Evolutionary conservation across 2,888 invertebrate genomes (phyloP), one percentile per base, ranked within the genome.

Genomic region (Lasioglossum zephyrum): DNA sequence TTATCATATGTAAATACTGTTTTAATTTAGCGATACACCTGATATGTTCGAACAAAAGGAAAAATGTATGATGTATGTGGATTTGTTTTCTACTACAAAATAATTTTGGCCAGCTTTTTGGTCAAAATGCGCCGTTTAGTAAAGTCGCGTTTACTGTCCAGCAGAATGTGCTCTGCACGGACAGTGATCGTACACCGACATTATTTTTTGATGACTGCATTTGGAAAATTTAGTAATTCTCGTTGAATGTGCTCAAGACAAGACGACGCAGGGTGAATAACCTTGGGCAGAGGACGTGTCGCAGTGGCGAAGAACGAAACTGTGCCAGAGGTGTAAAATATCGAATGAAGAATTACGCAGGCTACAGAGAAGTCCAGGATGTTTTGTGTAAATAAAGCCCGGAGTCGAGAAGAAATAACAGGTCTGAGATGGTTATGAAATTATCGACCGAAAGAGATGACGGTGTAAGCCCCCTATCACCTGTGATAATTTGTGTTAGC

Each of bases 401-500:
- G 31, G 31, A 2, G 47, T 11, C 22, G 53, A 11, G 77, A 73
- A 72, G 49, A 86, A 87, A 89, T 81, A 86, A 39, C 16, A 49
- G n/a, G 26, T 73, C 13, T 31, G 49, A 2, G 44, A 60, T 26
- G 77, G 81, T 89, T 89, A 91, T 86, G 86, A 87, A 87, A 90
- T 86, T 85, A 86, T 89, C 88, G 82, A 84, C 60, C 77, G n/a
- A 41, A 74, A 78, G 77, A 86, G 87, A 91, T 86, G 82, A 83
- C 87, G 75, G n/a, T 44, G 78, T 89, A 86, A 90, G 88, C 84
- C 63, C 73, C 82, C 66, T 91, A 92, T 93, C 92, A 91, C 87
- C 92, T 91, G 93, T 85, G 93, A 94, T 94, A 93, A 94, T 93
- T 92, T 92, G 70, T 88, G 90, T 92, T 93, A 93, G 92, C 93